Conservation (phyloP, 2,113 vertebrate genomes). For the Dromas ardeola region DNA sequence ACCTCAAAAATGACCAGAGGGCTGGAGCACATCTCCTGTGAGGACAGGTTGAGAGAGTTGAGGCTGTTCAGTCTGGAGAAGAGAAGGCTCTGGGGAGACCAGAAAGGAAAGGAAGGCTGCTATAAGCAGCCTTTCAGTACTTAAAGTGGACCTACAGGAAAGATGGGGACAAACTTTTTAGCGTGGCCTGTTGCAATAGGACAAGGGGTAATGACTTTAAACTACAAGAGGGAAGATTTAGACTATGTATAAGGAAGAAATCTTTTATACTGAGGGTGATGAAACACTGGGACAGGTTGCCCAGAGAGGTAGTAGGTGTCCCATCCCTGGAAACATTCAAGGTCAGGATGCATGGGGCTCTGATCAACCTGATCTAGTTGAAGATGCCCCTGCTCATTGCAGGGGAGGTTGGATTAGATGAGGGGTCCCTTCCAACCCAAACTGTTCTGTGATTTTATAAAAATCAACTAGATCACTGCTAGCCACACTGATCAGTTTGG, state of each 20-base stretch:
- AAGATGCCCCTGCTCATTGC: not conserved
- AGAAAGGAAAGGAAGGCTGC: too few relatives aligned
- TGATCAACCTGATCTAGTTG: not conserved
- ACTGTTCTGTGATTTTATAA: not conserved
- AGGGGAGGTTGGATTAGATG: not conserved
- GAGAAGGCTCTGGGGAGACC: not conserved
- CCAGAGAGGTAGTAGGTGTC: not conserved
- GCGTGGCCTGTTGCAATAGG: not conserved
- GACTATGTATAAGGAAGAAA: not conserved
- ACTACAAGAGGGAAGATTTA: not conserved
- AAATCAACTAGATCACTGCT: not conserved
- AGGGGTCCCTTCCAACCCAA: not conserved
- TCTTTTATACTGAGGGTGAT: not conserved
- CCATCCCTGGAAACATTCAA: not conserved
- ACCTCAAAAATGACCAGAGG: not conserved
- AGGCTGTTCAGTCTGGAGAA: not conserved
- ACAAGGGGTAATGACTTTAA: not conserved
- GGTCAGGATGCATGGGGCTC: not conserved
- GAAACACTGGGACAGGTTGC: not conserved
- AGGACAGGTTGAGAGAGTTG: not conserved
- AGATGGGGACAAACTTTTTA: not conserved
- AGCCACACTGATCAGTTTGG: not conserved
- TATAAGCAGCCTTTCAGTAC: too few relatives aligned
- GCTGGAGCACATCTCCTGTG: not conserved
- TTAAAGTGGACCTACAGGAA: not conserved